Evolutionary conservation across 1,140 invertebrate genomes (phyloP), one percentile per base, ranked within the genome.

Genomic region (Oryctes rhinoceros): DNA sequence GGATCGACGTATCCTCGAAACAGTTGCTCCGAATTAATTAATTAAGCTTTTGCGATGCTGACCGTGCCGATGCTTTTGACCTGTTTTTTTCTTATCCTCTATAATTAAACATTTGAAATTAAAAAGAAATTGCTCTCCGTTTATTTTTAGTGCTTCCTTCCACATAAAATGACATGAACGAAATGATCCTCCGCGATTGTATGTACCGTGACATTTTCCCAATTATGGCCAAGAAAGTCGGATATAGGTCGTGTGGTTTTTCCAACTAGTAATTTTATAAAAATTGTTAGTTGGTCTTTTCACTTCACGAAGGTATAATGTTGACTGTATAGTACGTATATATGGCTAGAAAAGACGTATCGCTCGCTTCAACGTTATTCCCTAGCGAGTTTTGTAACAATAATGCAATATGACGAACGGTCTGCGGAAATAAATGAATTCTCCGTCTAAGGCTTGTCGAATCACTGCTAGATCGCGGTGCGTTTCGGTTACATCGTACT

Each of bases 381-480:
- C 18, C 65, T 67, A 4, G 65, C 13, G 65, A 35, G 18, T 67
- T 67, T 67, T 67, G 6, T 67, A 67, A 67, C 65, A 67, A 67
- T 67, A 35, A 67, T 30, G 11, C 65, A 6, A 67, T 67, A 35
- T 35, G 30, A 67, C 18, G 3, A 20, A 67, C 65, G 65, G 65
- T 67, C 18, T 67, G 5, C 7, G 24, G 65, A 67, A 67, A 35
- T 67, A 35, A 67, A 67, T 67, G 65, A 67, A 67, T 67, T 67
- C 65, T 67, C 13, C n/a, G 18, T 67, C 11, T 35, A 18, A 67
- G 65, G 65, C 35, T 24, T 67, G 30, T 18, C 7, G 4, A 35
- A 67, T 67, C 30, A 67, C 65, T 18, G 30, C 65, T 13, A 5
- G 30, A 67, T 24, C 65, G n/a, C 18, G 10, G 18, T 18, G 4